phyloP scores from a whole-genome alignment of 2,888 invertebrate species.

The Diogma glabrata region DNA sequence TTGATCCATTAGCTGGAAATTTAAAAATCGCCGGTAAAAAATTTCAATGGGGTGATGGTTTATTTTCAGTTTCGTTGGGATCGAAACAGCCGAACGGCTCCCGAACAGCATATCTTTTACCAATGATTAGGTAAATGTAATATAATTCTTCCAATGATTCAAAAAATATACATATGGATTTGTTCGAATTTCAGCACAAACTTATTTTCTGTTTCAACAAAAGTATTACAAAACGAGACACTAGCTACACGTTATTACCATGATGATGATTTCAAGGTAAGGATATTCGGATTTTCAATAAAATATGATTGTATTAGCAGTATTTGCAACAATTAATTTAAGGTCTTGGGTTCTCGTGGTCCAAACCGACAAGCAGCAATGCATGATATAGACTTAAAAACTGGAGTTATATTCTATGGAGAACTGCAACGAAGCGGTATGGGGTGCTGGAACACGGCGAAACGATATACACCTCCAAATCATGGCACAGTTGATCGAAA shows the following conservation, averaged over 20 bases:
- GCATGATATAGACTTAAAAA: conserved; percentile 48
- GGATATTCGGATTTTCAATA: not conserved
- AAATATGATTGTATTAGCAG: conserved; percentile 13
- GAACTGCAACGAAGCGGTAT: conserved; percentile 59
- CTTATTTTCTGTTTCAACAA: conserved; percentile 59
- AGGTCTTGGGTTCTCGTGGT: conserved; percentile 54
- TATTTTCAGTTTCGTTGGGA: conserved; percentile 59
- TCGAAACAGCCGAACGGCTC: conserved; percentile 27
- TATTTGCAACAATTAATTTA: too few species aligned
- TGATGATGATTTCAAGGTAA: conserved; percentile 42
- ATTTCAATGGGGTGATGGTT: conserved; percentile 72
- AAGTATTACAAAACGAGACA: conserved; percentile 43
- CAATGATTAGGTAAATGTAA: conserved; percentile 30
- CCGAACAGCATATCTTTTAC: not conserved
- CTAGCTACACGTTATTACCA: conserved; percentile 42
- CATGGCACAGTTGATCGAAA: not conserved
- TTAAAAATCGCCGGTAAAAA: conserved; percentile 51
- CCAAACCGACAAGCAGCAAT: conserved; percentile 53
- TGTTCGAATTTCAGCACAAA: too few species aligned
- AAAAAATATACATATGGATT: too few species aligned
- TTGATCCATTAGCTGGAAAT: conserved; percentile 57
- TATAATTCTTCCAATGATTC: too few species aligned
- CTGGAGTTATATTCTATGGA: conserved; percentile 54
- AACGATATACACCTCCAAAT: not conserved
- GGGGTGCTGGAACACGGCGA: conserved; percentile 28